These are phyloP conservation scores for Procambarus virginalis DNA, from an alignment of 1,140 invertebrate species.

Conservation along the genomic window DNA sequence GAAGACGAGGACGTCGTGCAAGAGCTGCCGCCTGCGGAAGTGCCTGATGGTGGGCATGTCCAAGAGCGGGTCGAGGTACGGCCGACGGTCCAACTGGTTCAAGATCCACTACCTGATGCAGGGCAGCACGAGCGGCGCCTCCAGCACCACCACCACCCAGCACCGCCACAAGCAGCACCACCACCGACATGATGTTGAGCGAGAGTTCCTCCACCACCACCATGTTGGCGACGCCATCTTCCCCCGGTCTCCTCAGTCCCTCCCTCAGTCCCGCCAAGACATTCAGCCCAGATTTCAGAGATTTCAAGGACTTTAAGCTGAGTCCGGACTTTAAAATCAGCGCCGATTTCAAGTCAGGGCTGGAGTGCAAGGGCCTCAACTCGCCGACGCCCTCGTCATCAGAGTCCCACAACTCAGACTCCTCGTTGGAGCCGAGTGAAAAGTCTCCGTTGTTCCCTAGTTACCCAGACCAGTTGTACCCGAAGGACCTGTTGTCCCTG, in stretches of 20 bases:
- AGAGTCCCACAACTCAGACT: no score
- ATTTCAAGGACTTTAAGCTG: no score
- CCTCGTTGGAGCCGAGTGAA: constrained; percentile 80
- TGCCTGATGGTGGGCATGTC: constrained; percentile 63
- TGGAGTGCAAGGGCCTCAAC: no score
- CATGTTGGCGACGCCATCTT: constrained; percentile 29
- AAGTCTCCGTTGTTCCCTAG: constrained; percentile 72
- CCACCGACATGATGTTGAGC: background rate
- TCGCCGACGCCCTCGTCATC: no score
- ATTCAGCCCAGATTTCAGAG: no score
- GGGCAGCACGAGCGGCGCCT: constrained; percentile 72
- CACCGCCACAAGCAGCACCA: constrained; percentile 35
- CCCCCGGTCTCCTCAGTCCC: constrained; percentile 52
- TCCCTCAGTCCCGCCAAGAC: constrained; percentile 36
- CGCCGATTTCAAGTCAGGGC: no score
- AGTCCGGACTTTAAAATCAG: constrained; percentile 54
- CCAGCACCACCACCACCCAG: background rate
- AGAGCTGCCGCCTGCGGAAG: constrained; percentile 58
- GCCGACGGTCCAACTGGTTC: constrained; percentile 76
- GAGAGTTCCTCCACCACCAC: background rate
- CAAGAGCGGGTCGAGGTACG: constrained; percentile 71
- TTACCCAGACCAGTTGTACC: constrained; percentile 56
- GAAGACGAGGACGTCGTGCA: constrained; percentile 60
- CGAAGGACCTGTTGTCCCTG: constrained; percentile 49
- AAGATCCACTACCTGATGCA: constrained; percentile 76